Percentiles rank a stretch among this genome's conserved stretches.
Conservation (phyloP, 2,888 invertebrate species). For the Ornithoptera priamus region DNA sequence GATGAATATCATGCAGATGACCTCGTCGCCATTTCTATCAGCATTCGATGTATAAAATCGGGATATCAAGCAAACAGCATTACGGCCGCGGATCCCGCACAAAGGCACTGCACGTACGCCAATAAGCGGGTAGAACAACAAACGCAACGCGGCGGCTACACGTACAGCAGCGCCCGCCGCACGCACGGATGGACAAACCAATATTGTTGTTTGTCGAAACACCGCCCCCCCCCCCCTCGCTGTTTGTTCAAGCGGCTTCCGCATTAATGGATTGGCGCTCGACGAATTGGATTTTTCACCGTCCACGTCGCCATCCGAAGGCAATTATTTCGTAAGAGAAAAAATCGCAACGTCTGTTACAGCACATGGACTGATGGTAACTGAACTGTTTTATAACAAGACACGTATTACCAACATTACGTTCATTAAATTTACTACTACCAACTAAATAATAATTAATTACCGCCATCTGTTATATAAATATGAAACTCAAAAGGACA, state of each 20-base stretch:
- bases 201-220: slow-evolving; percentile 34
- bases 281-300: slow-evolving; percentile 26
- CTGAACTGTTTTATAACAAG: no score
- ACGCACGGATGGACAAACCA: slow-evolving; percentile 29
- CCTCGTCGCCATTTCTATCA: neutral
- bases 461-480: no score
- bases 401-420: no score
- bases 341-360: no score
- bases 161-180: slow-evolving; percentile 15
- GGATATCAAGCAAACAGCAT: neutral
- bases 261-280: slow-evolving; percentile 22
- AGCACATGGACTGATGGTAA: no score
- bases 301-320: neutral
- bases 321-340: no score
- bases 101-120: slow-evolving; percentile 1
- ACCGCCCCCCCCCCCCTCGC: slow-evolving; percentile 2
- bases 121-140: slow-evolving; percentile 25
- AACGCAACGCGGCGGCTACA: slow-evolving; percentile 25
- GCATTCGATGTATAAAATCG: neutral
- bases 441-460: no score
- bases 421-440: no score
- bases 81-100: neutral
- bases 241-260: slow-evolving; percentile 28
- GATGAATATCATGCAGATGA: no score
- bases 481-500: no score